A percentile compares a stretch with the other conserved stretches of the same genome.
These are phyloP conservation scores for Astropecten irregularis DNA, from an alignment of 53 echinoderm and acorn worm species.

Conservation along the genomic window DNA sequence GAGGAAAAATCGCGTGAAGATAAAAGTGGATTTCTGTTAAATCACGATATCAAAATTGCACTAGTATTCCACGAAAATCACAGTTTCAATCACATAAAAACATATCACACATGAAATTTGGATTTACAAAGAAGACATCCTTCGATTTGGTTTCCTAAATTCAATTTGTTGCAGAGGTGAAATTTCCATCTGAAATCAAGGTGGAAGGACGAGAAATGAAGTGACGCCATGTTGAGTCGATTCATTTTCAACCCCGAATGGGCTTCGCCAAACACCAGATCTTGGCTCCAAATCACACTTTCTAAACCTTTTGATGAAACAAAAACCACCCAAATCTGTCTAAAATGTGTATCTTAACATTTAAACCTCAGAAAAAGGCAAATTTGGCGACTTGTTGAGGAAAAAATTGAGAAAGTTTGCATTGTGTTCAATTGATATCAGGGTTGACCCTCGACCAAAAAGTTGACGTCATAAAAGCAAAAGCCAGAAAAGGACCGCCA, in stretches of 20 bases:
- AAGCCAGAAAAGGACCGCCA: neutral
- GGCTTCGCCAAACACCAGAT: neutral
- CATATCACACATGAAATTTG: neutral
- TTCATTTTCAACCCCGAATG: neutral
- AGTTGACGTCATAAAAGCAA: constrained; percentile 23
- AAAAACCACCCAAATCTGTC: neutral
- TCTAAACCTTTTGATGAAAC: neutral
- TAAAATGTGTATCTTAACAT: neutral
- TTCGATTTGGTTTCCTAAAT: neutral
- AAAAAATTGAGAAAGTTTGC: neutral
- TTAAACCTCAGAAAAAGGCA: neutral
- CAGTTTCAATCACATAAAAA: neutral
- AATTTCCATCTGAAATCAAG: neutral
- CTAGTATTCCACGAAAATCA: neutral
- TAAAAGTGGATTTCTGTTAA: neutral
- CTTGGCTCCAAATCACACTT: neutral
- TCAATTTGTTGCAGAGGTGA: neutral
- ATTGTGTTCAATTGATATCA: neutral
- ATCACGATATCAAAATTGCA: neutral
- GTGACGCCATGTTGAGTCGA: constrained; percentile 22
- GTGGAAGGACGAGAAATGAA: constrained; percentile 8
- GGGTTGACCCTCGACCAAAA: neutral
- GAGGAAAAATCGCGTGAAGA: neutral
- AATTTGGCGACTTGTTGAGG: neutral
- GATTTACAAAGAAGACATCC: neutral